phyloP scores from a whole-genome alignment of 2,888 invertebrate species.

The Lordiphosa andalusiaca region DNA sequence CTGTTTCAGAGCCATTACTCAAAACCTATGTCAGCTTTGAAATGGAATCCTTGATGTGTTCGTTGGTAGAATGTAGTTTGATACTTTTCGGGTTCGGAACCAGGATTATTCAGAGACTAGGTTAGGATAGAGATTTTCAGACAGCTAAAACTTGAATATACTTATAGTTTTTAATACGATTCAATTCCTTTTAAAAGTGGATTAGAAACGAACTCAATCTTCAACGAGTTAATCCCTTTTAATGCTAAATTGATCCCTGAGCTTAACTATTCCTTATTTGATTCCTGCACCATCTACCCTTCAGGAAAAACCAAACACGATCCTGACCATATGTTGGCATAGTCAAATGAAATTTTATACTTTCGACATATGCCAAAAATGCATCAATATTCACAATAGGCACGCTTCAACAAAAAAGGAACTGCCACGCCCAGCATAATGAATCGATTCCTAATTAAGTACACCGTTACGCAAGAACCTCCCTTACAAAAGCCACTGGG shows the following conservation, averaged over 20 bases:
- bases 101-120: too few relatives aligned
- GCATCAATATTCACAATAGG: slow-evolving; percentile 33
- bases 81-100: too few relatives aligned
- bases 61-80: too few relatives aligned
- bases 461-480: slow-evolving; percentile 37
- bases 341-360: slow-evolving; percentile 39
- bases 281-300: neutral
- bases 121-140: too few relatives aligned
- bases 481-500: slow-evolving; percentile 9
- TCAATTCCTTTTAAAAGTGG: too few relatives aligned
- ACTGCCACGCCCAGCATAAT: slow-evolving; percentile 39
- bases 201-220: too few relatives aligned
- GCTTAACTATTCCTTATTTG: neutral
- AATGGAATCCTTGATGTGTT: too few relatives aligned
- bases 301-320: slow-evolving; percentile 3
- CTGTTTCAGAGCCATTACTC: too few relatives aligned
- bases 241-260: neutral
- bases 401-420: slow-evolving; percentile 26
- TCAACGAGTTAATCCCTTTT: slow-evolving; percentile 1
- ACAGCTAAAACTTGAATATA: too few relatives aligned
- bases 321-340: slow-evolving; percentile 39
- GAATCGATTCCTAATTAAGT: slow-evolving; percentile 63
- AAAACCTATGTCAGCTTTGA: too few relatives aligned
- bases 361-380: slow-evolving; percentile 59
- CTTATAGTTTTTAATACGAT: too few relatives aligned